phyloP scores from a whole-genome alignment of 1,140 invertebrate genomes.

The Vanessa tameamea region DNA sequence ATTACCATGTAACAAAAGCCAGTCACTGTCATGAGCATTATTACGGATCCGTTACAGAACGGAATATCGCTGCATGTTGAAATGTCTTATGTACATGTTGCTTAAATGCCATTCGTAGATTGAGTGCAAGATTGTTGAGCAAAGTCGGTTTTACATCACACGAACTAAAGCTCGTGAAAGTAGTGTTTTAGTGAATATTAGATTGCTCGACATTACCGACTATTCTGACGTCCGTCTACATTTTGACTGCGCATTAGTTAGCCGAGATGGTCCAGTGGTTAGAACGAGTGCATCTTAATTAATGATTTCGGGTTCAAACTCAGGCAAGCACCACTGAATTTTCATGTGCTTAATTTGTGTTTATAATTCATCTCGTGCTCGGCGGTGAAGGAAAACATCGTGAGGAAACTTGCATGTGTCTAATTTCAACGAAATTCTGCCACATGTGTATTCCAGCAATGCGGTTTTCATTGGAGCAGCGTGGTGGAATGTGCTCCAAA shows the following conservation, averaged over 20 bases:
- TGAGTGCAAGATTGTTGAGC: slow-evolving; percentile 25
- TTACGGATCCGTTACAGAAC: slow-evolving; percentile 34
- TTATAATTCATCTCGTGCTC: too few relatives aligned
- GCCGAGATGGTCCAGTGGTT: too few relatives aligned
- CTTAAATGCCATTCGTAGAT: slow-evolving; percentile 38
- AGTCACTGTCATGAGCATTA: slow-evolving; percentile 19
- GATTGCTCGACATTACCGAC: neutral
- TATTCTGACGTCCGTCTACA: neutral
- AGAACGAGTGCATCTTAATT: too few relatives aligned
- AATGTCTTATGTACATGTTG: slow-evolving; percentile 39
- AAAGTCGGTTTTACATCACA: slow-evolving; percentile 6
- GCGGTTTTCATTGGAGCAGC: too few relatives aligned
- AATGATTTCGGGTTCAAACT: too few relatives aligned
- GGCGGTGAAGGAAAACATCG: too few relatives aligned
- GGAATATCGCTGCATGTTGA: slow-evolving; percentile 15
- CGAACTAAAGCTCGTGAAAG: slow-evolving; percentile 9
- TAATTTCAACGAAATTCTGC: too few relatives aligned
- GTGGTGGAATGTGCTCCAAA: too few relatives aligned
- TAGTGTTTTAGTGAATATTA: neutral
- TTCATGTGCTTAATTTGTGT: too few relatives aligned
- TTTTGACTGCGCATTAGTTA: neutral
- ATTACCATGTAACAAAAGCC: slow-evolving; percentile 26
- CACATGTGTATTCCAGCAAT: too few relatives aligned
- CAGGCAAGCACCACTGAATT: too few relatives aligned
- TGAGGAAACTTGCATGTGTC: too few relatives aligned